These are phyloP conservation scores for Eristalinus aeneus DNA, from an alignment of 2,888 invertebrate species.

Conservation along the genomic window DNA sequence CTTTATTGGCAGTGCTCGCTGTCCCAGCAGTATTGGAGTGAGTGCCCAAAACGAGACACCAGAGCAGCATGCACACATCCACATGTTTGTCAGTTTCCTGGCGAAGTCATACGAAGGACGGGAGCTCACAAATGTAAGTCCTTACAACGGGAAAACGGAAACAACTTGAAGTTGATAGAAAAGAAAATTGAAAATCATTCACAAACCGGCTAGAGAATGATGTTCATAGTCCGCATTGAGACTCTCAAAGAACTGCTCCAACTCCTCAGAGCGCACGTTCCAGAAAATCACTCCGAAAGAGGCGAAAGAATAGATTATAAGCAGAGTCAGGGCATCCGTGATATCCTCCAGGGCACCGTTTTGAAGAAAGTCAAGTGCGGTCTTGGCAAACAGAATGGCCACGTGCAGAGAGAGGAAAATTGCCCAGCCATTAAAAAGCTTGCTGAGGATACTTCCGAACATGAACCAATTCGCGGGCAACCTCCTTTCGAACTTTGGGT, in stretches of 20 bases:
- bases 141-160: slow-evolving; percentile 4
- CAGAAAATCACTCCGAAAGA: slow-evolving; percentile 74
- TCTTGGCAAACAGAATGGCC: slow-evolving; percentile 74
- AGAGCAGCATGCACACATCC: slow-evolving; percentile 73
- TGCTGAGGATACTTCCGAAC: slow-evolving; percentile 25
- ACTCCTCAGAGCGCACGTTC: slow-evolving; percentile 68
- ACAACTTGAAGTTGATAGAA: no score
- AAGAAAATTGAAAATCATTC: no score
- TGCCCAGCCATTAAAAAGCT: slow-evolving; percentile 68
- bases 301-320: slow-evolving; percentile 76
- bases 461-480: slow-evolving; percentile 57
- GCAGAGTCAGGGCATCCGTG: slow-evolving; percentile 76
- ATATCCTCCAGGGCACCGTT: slow-evolving; percentile 74
- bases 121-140: slow-evolving; percentile 75
- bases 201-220: slow-evolving; percentile 75
- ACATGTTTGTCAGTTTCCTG: slow-evolving; percentile 71
- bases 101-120: slow-evolving; percentile 70
- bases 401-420: slow-evolving; percentile 72
- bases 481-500: slow-evolving; percentile 65
- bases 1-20: slow-evolving; percentile 74
- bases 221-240: slow-evolving; percentile 75
- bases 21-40: slow-evolving; percentile 74
- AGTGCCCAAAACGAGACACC: slow-evolving; percentile 76
- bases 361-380: slow-evolving; percentile 73
- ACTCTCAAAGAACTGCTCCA: slow-evolving; percentile 71